Conservation (phyloP, 2,888 invertebrate species). For the Himalopsyche kuldschensis region DNA sequence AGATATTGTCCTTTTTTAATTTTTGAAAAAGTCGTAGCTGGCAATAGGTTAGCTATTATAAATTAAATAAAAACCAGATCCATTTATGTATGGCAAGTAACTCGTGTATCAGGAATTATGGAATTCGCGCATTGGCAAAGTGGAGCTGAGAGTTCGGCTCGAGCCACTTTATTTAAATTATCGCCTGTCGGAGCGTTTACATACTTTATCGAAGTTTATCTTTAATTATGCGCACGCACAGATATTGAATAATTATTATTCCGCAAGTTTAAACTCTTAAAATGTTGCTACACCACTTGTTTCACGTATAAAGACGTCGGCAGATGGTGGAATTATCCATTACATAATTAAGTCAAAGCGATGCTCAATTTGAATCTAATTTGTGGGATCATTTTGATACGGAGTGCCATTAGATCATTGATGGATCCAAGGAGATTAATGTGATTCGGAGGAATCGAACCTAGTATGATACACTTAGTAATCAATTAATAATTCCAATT, state of each 20-base stretch:
- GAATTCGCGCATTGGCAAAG: background rate
- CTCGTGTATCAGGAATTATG: background rate
- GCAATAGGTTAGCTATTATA: no score
- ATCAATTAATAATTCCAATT: no score
- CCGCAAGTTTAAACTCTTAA: background rate
- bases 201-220: conserved; percentile 16
- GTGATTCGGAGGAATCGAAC: background rate
- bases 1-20: no score
- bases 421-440: background rate
- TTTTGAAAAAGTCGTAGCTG: no score
- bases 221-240: conserved; percentile 31
- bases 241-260: conserved; percentile 21
- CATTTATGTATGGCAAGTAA: background rate
- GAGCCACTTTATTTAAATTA: conserved; percentile 4
- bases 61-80: background rate
- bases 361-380: background rate
- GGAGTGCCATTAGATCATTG: background rate
- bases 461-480: no score
- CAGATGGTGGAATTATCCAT: background rate
- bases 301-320: background rate
- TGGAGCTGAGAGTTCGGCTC: background rate
- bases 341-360: background rate
- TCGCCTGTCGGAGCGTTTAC: conserved; percentile 12
- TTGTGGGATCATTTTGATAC: background rate
- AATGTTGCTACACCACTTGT: background rate